These are phyloP conservation scores for Pseudopleuronectes americanus DNA, from an alignment of 2,797 vertebrate genomes.

Conservation along the genomic window DNA sequence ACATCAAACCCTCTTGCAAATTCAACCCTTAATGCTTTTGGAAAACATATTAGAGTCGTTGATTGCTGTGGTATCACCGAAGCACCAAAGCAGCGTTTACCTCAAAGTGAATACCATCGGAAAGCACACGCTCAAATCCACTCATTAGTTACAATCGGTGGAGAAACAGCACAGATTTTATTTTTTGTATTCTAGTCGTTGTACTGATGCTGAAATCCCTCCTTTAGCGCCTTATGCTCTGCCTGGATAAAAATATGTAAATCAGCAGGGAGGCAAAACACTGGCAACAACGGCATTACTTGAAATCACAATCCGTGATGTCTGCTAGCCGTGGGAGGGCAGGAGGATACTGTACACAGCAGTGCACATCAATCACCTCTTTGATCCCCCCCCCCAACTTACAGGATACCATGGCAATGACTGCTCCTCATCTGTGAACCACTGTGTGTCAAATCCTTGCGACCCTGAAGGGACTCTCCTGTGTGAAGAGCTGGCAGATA, in stretches of 20 bases:
- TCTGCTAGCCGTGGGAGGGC: slow-evolving; percentile 47
- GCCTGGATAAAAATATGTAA: slow-evolving; percentile 54
- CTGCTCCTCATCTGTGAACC: slow-evolving; percentile 75
- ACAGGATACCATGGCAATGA: slow-evolving; percentile 75
- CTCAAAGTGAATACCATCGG: slow-evolving; percentile 34
- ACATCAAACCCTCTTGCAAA: slow-evolving; percentile 26
- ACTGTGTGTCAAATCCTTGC: slow-evolving; percentile 77
- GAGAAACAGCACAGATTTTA: slow-evolving; percentile 29
- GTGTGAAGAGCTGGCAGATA: slow-evolving; percentile 77
- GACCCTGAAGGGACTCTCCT: slow-evolving; percentile 74
- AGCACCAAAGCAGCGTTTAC: slow-evolving; percentile 37
- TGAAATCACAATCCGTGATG: slow-evolving; percentile 59
- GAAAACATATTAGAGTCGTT: slow-evolving; percentile 45
- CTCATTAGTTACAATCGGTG: slow-evolving; percentile 39
- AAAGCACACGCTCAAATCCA: slow-evolving; percentile 41
- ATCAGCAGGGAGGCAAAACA: slow-evolving; percentile 39
- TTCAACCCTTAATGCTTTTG: slow-evolving; percentile 24
- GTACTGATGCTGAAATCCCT: slow-evolving; percentile 28
- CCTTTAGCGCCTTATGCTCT: slow-evolving; percentile 23
- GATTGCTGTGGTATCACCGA: slow-evolving; percentile 44
- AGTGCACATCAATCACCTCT: slow-evolving; percentile 69
- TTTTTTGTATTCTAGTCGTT: slow-evolving; percentile 2
- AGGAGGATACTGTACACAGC: slow-evolving; percentile 43
- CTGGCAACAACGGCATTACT: slow-evolving; percentile 49
- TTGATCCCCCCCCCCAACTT: slow-evolving; percentile 73